Percentiles rank a stretch among this genome's conserved stretches.
phyloP scores from a whole-genome alignment of 53 echinoderm and acorn worm species.

The Actinopyga echinites region DNA sequence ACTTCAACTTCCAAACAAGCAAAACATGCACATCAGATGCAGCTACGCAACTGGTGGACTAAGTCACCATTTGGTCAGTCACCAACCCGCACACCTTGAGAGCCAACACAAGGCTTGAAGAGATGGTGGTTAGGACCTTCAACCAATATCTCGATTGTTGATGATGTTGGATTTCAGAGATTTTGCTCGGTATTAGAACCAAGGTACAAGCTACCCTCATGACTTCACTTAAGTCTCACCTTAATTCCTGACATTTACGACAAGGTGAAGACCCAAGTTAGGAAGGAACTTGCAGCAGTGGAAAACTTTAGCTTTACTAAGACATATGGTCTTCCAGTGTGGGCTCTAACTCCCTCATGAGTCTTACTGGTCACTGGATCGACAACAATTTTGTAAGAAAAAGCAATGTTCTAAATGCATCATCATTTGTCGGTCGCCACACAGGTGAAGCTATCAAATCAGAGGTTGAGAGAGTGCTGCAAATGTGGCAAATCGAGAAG shows the following conservation, averaged over 20 bases:
- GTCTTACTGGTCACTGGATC: conserved; percentile 41
- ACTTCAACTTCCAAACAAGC: conserved; percentile 5
- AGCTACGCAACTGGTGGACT: conserved; percentile 15
- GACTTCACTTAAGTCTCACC: background rate
- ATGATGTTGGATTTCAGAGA: conserved; percentile 38
- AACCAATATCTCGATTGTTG: background rate
- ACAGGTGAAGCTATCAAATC: conserved; percentile 33
- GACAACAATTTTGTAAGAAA: background rate
- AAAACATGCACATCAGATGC: conserved; percentile 7
- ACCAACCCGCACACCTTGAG: background rate
- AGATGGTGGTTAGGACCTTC: conserved; percentile 32
- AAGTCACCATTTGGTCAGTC: background rate
- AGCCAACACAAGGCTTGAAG: background rate
- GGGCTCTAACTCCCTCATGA: conserved; percentile 34
- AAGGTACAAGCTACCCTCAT: conserved; percentile 20
- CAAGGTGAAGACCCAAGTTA: conserved; percentile 1
- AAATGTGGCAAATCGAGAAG: conserved; percentile 24
- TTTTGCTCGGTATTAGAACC: conserved; percentile 29
- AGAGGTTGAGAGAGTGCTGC: conserved; percentile 12
- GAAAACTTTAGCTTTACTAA: conserved; percentile 24
- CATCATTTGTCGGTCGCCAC: conserved; percentile 27
- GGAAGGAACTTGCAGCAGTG: background rate
- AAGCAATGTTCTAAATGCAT: background rate
- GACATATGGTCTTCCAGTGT: conserved; percentile 39
- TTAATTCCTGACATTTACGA: conserved; percentile 35